Conservation (phyloP, 1,140 invertebrate species). For the Pteromalus puparum region DNA sequence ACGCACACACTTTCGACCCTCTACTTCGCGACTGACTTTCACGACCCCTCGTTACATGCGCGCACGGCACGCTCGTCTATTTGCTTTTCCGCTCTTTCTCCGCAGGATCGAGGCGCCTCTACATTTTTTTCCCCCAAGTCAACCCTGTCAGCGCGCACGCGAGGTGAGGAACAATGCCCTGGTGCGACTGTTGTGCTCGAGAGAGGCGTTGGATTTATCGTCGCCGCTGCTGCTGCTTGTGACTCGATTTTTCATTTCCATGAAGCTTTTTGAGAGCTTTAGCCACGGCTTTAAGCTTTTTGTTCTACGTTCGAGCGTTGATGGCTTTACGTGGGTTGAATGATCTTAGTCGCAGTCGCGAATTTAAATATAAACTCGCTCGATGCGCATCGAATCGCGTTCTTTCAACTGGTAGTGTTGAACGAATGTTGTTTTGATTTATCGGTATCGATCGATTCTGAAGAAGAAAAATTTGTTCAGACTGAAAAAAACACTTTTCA, state of each 20-base stretch:
- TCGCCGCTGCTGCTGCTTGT: not conserved
- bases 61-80: not conserved
- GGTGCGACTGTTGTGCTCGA: not conserved
- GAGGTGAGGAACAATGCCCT: not conserved
- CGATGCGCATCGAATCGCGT: no score
- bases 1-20: not conserved
- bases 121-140: not conserved
- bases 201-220: constrained; percentile 8
- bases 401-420: no score
- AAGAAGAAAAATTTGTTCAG: no score
- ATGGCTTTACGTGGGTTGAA: no score
- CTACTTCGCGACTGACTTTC: not conserved
- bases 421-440: no score
- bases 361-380: not conserved
- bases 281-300: not conserved
- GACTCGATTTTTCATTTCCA: constrained; percentile 1
- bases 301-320: not conserved
- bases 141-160: not conserved
- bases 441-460: no score
- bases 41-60: constrained; percentile 18
- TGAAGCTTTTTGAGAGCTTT: not conserved
- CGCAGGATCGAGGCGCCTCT: not conserved
- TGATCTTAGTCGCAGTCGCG: no score
- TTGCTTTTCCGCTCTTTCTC: not conserved
- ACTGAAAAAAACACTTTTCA: no score